These are phyloP conservation scores for Periphyllus acericola DNA, from an alignment of 2,888 invertebrate species.

Conservation along the genomic window DNA sequence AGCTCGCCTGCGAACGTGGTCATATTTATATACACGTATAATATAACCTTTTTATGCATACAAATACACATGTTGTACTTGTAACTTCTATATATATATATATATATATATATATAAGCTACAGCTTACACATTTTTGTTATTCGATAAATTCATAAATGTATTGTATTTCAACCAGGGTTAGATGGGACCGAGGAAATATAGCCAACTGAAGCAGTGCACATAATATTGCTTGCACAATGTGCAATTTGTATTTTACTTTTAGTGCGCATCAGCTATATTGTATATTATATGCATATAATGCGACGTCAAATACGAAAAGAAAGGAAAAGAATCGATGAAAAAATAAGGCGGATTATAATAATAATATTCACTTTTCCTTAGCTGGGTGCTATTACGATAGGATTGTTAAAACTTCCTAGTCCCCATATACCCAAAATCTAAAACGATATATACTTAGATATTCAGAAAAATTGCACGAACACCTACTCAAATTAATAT, in stretches of 20 bases:
- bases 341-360: neutral
- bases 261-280: no score
- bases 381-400: no score
- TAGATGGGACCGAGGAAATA: neutral
- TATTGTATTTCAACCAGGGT: neutral
- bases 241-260: neutral
- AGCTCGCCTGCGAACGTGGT: neutral
- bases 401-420: no score
- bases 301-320: no score
- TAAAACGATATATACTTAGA: neutral
- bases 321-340: neutral
- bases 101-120: neutral
- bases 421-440: no score
- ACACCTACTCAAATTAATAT: neutral
- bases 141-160: neutral
- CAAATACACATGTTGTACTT: neutral
- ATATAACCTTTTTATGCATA: constrained; percentile 10
- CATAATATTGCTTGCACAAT: neutral
- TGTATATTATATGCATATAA: no score
- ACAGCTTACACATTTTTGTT: neutral
- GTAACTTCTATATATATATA: neutral
- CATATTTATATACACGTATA: constrained; percentile 10
- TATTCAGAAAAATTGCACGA: neutral
- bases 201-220: neutral
- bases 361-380: no score